phyloP scores from a whole-genome alignment of 2,797 vertebrate species.

The Xerus rutilus region DNA sequence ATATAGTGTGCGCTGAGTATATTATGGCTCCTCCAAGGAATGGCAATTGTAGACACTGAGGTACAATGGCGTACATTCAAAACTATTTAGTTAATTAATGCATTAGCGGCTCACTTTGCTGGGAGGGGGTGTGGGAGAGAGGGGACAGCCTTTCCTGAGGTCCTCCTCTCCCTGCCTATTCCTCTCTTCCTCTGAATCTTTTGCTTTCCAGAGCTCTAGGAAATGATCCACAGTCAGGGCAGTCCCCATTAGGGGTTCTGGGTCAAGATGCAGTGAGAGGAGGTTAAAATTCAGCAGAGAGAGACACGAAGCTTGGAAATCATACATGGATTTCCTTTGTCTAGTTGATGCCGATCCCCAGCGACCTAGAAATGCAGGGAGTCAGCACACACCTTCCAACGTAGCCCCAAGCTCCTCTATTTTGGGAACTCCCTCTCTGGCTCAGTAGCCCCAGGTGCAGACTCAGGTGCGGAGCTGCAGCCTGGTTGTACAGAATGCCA shows the following conservation, averaged over 20 bases:
- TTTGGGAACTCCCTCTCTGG: constrained; percentile 65
- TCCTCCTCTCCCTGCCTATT: constrained; percentile 58
- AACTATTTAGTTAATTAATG: constrained; percentile 77
- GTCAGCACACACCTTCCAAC: background rate
- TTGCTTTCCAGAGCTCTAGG: background rate
- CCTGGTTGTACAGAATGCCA: background rate
- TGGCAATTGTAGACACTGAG: constrained; percentile 56
- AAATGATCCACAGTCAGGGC: background rate
- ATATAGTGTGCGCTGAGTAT: constrained; percentile 68
- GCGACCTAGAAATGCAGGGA: constrained; percentile 53
- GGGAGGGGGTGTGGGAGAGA: background rate
- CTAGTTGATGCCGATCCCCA: constrained; percentile 10
- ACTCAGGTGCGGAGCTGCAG: constrained; percentile 2
- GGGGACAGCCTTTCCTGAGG: constrained; percentile 46
- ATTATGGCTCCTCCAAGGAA: constrained; percentile 70
- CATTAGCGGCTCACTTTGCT: background rate
- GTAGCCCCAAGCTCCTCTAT: constrained; percentile 71
- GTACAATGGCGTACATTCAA: constrained; percentile 44
- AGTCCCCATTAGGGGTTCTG: background rate
- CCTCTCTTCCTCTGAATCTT: background rate
- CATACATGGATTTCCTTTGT: constrained; percentile 49
- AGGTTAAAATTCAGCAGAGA: background rate
- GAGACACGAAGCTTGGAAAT: background rate
- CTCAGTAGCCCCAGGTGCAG: constrained; percentile 59
- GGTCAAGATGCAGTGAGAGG: background rate